phyloP scores from a whole-genome alignment of 2,113 vertebrate genomes.

The Hippocampus guttulatus region DNA sequence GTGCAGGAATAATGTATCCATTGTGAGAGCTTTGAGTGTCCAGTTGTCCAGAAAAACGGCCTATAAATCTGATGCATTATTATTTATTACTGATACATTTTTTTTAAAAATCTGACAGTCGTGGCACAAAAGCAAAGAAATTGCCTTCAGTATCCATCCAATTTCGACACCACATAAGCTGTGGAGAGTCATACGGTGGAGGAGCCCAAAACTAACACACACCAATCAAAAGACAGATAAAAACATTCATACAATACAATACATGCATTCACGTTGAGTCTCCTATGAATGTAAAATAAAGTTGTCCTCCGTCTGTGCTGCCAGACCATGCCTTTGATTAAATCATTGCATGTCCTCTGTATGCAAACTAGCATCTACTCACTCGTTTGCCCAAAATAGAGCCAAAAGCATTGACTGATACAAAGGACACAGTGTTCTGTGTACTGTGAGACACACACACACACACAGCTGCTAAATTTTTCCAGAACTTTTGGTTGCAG shows the following conservation, averaged over 20 bases:
- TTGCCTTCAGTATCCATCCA: too few species aligned
- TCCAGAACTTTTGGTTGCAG: conserved; percentile 3
- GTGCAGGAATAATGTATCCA: not conserved
- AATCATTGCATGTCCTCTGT: not conserved
- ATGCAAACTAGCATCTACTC: not conserved
- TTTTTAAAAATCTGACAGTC: not conserved
- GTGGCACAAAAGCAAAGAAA: not conserved
- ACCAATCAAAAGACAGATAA: not conserved
- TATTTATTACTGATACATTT: too few species aligned
- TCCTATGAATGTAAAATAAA: not conserved
- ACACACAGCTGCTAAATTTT: conserved; percentile 6
- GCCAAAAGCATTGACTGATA: not conserved
- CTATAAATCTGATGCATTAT: too few species aligned
- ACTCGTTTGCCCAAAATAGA: not conserved
- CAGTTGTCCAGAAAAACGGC: too few species aligned
- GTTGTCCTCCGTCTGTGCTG: not conserved
- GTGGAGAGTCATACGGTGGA: not conserved
- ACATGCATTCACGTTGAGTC: not conserved
- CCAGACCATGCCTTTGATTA: not conserved
- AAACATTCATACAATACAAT: not conserved
- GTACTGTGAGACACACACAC: not conserved
- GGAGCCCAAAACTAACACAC: not conserved
- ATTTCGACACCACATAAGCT: not conserved
- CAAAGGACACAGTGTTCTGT: conserved; percentile 3
- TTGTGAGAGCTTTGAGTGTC: too few species aligned